Evolutionary conservation across 2,113 vertebrate species (phyloP), one percentile per base, ranked within the genome.

Genomic region (Saccopteryx leptura): DNA sequence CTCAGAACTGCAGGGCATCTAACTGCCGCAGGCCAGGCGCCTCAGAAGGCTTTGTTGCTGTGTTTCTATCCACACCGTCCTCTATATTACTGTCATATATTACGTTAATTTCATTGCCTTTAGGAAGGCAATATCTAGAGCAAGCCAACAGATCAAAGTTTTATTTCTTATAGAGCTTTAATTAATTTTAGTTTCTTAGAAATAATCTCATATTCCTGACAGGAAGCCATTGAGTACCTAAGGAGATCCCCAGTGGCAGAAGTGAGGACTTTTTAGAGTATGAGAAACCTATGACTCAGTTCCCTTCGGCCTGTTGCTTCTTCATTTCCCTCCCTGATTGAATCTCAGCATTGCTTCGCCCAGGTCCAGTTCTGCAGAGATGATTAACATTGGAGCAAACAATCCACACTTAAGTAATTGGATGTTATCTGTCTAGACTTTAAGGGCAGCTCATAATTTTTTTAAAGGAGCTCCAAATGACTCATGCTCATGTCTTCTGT

Each of bases 171-270:
- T 10, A 68, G 82, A 97, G 61, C 83, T 96, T 96, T 97, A 95
- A 94, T 98, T 96, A 96, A 94, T 92, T 91, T 71, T 88, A 94
- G 94, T 94, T 94, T 98, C 96, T 98, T 97, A 97, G 98, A 97
- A 97, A 66, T 95, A 96, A 97, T 80, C 63, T 39, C 68, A 83
- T 88, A 94, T 96, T 96, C 97, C 97, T 95, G 95, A 97, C 69
- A 89, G 61, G 52, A 81, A 78, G 52, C 75, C 46, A 6, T 78
- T 69, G 63, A 85, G 46, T 65, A 13, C 54, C 33, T 23, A 71
- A 81, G 39, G 50, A 76, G 46, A 23, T 89, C 68, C 54, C 63
- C 72, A 6, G 56, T 21, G 87, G 89, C 48, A 52, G 54, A 93
- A 90, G 1, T 48, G 74, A 65, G 96, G 85, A 61, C 75, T 50